Evolutionary conservation across 2,797 vertebrate genomes (phyloP).

Genomic region (Champsocephalus gunnari): DNA sequence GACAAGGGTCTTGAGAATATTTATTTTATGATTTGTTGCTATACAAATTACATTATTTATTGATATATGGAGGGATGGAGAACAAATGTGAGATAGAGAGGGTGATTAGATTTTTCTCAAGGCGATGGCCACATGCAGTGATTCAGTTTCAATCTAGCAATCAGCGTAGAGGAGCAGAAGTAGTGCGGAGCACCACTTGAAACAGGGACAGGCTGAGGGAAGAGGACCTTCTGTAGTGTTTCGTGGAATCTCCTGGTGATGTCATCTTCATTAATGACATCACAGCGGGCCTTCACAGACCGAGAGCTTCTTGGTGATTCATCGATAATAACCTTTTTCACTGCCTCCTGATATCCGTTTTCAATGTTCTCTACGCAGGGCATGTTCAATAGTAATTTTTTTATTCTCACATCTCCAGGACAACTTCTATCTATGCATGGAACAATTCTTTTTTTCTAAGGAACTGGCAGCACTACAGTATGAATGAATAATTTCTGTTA

Average conservation of each 20-base stretch:
- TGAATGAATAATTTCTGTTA: slow-evolving; percentile 18
- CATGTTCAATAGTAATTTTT: slow-evolving; percentile 11
- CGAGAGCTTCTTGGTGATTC: slow-evolving; percentile 65
- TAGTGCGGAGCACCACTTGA: slow-evolving; percentile 14
- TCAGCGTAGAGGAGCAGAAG: slow-evolving; percentile 21
- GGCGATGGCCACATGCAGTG: background rate
- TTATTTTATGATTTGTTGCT: no score
- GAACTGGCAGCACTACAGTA: slow-evolving; percentile 26
- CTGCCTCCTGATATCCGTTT: slow-evolving; percentile 5
- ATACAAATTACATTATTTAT: background rate
- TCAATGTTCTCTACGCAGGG: slow-evolving; percentile 2
- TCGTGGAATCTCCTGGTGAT: slow-evolving; percentile 57
- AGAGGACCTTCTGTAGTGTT: slow-evolving; percentile 14
- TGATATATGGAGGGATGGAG: background rate
- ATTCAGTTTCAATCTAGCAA: slow-evolving; percentile 15
- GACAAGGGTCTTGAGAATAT: no score
- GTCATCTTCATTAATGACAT: slow-evolving; percentile 55
- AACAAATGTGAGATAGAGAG: background rate
- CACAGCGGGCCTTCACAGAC: slow-evolving; percentile 24
- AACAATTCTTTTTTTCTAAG: background rate
- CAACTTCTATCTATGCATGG: slow-evolving; percentile 10
- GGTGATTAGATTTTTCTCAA: background rate
- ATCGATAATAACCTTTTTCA: slow-evolving; percentile 22
- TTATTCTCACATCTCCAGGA: slow-evolving; percentile 9
- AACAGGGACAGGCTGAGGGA: slow-evolving; percentile 17